Conservation (phyloP, 2,888 invertebrate species). For the Drosophila mercatorum region DNA sequence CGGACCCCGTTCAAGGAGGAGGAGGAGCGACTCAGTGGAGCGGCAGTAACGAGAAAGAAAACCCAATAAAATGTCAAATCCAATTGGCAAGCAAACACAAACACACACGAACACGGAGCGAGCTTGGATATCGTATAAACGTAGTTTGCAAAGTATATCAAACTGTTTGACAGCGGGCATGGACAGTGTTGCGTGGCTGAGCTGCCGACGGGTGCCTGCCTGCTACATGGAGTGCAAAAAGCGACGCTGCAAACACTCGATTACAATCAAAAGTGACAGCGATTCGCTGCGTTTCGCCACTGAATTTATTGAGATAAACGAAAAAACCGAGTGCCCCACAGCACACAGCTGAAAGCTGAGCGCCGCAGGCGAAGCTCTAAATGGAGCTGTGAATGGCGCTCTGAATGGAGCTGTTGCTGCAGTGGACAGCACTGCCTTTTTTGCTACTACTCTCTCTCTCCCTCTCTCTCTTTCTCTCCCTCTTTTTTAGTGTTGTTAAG, state of each 20-base stretch:
- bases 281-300: constrained; percentile 46
- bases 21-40: constrained; percentile 47
- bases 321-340: constrained; percentile 1
- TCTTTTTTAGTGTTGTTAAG: not conserved
- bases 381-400: not conserved
- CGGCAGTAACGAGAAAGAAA: constrained; percentile 77
- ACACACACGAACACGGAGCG: not conserved
- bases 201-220: not conserved
- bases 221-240: constrained; percentile 33
- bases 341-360: not conserved
- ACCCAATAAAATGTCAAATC: constrained; percentile 81
- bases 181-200: constrained; percentile 7
- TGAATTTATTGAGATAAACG: constrained; percentile 23
- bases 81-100: constrained; percentile 74
- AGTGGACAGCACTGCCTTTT: not conserved
- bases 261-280: constrained; percentile 78
- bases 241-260: constrained; percentile 67
- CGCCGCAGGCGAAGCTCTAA: not conserved
- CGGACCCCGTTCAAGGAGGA: not conserved
- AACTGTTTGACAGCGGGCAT: constrained; percentile 63
- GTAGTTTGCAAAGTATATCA: constrained; percentile 71
- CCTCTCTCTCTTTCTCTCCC: not conserved
- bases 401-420: not conserved
- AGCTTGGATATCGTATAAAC: constrained; percentile 34
- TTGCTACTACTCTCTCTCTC: not conserved